Evolutionary conservation across 2,888 invertebrate genomes (phyloP).

Genomic region (Bibio marci): DNA sequence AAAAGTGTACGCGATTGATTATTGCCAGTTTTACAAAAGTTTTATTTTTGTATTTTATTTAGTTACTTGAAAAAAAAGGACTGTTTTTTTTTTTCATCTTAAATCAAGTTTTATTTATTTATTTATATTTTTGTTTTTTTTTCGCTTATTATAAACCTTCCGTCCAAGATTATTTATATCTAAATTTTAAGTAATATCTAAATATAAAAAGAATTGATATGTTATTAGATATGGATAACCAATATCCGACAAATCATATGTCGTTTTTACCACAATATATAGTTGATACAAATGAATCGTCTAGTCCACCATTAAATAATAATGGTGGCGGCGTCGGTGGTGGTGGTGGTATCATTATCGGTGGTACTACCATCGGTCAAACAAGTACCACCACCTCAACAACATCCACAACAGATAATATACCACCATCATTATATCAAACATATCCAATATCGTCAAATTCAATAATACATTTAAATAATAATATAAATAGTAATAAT

Average conservation of each 20-base stretch:
- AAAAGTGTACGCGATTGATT: too few relatives aligned
- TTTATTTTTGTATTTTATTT: too few relatives aligned
- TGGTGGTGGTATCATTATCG: too few relatives aligned
- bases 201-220: too few relatives aligned
- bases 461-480: conserved; percentile 11
- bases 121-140: too few relatives aligned
- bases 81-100: too few relatives aligned
- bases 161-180: too few relatives aligned
- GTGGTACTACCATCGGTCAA: conserved; percentile 7
- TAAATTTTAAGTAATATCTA: too few relatives aligned
- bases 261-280: conserved; percentile 80
- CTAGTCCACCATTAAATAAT: conserved; percentile 34
- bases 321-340: conserved; percentile 15
- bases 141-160: too few relatives aligned
- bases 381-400: conserved; percentile 16
- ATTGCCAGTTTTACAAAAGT: too few relatives aligned
- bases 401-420: conserved; percentile 19
- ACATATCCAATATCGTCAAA: neutral
- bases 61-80: too few relatives aligned
- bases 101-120: too few relatives aligned
- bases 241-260: conserved; percentile 60
- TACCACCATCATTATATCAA: neutral
- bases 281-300: conserved; percentile 53
- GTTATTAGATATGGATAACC: conserved; percentile 77
- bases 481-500: conserved; percentile 22